A percentile compares a stretch with the other conserved stretches of the same genome.
phyloP scores from a whole-genome alignment of 2,888 invertebrate genomes.

The Exocentrus adspersus region DNA sequence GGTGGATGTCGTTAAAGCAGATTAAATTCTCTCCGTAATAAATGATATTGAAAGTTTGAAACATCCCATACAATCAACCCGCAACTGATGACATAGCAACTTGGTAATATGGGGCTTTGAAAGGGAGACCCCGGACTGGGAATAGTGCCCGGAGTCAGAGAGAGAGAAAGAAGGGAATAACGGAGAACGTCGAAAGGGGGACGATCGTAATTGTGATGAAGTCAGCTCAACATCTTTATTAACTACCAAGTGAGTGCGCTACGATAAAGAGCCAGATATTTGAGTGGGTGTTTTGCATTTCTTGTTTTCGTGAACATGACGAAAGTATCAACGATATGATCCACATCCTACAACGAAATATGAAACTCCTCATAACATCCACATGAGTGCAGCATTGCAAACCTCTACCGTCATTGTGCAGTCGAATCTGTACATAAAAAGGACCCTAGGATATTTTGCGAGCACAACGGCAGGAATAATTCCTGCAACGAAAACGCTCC shows the following conservation, averaged over 20 bases:
- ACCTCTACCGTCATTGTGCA: too few relatives aligned
- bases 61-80: conserved; percentile 58
- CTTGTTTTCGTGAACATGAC: neutral
- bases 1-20: conserved; percentile 44
- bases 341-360: too few relatives aligned
- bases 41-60: conserved; percentile 57
- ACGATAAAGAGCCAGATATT: conserved; percentile 39
- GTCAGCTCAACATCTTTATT: conserved; percentile 56
- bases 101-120: conserved; percentile 55
- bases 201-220: conserved; percentile 53
- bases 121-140: conserved; percentile 39
- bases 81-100: conserved; percentile 61
- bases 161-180: conserved; percentile 28
- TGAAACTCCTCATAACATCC: too few relatives aligned
- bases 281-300: conserved; percentile 22
- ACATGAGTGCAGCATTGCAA: too few relatives aligned
- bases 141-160: conserved; percentile 34
- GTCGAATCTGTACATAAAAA: neutral
- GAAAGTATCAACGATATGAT: too few relatives aligned
- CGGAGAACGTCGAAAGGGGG: conserved; percentile 39
- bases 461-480: neutral
- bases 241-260: conserved; percentile 45
- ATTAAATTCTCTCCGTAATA: conserved; percentile 55
- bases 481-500: conserved; percentile 1
- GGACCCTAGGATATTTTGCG: neutral